phyloP scores from a whole-genome alignment of 2,888 invertebrate species.

The Zaprionus obscuricornis region DNA sequence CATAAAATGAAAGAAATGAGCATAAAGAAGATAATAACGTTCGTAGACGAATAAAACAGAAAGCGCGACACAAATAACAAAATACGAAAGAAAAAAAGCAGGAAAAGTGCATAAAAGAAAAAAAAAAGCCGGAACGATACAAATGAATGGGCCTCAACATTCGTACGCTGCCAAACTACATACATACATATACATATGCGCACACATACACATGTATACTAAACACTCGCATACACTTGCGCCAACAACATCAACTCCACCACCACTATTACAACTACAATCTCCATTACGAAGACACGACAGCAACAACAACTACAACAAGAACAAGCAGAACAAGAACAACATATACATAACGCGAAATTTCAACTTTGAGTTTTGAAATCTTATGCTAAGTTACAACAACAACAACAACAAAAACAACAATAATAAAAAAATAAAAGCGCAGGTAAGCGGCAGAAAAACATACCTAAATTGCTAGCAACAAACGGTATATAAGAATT shows the following conservation, averaged over 20 bases:
- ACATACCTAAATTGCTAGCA: neutral
- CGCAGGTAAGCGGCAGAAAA: constrained; percentile 60
- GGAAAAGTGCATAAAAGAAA: constrained; percentile 24
- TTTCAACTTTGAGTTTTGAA: constrained; percentile 44
- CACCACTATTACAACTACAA: constrained; percentile 14
- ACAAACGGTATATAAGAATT: constrained; percentile 43
- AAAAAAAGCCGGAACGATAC: constrained; percentile 44
- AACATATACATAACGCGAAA: constrained; percentile 36
- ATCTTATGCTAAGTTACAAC: constrained; percentile 27
- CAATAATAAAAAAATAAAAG: constrained; percentile 31
- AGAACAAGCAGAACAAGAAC: no score
- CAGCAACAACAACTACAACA: constrained; percentile 12
- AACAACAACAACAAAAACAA: constrained; percentile 28
- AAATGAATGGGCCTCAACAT: constrained; percentile 61
- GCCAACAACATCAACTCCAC: constrained; percentile 11
- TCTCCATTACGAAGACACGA: constrained; percentile 7
- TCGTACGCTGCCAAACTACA: constrained; percentile 58
- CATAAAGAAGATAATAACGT: constrained; percentile 27
- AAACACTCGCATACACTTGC: constrained; percentile 46
- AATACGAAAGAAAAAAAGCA: constrained; percentile 7
- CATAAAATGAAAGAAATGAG: constrained; percentile 33
- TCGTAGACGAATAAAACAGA: constrained; percentile 22
- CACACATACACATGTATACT: constrained; percentile 26
- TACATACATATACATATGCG: constrained; percentile 35
- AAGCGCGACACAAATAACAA: constrained; percentile 43